A percentile compares a stretch with the other conserved stretches of the same genome.
These are phyloP conservation scores for Bradynema listronoti DNA, from an alignment of 1,140 invertebrate species.

Conservation along the genomic window DNA sequence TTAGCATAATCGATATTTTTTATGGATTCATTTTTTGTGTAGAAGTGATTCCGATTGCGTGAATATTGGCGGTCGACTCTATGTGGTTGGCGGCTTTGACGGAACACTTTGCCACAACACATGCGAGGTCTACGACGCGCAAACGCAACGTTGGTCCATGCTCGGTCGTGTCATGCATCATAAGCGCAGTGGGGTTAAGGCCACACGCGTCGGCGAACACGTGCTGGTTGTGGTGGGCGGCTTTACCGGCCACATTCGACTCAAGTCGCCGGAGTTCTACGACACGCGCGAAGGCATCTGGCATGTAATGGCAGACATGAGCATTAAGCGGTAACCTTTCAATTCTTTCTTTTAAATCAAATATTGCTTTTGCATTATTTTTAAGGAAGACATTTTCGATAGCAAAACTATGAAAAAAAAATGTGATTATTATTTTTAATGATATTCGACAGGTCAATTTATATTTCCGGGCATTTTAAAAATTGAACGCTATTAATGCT, in stretches of 20 bases:
- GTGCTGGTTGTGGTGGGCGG: constrained; percentile 20
- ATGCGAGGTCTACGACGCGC: constrained; percentile 25
- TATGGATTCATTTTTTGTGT: neutral
- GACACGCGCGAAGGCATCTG: constrained; percentile 29
- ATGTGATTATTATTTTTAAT: too few relatives aligned
- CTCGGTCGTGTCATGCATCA: constrained; percentile 7
- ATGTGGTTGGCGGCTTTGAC: constrained; percentile 34
- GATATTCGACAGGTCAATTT: too few relatives aligned
- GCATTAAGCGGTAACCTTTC: constrained; percentile 4
- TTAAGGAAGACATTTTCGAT: too few relatives aligned
- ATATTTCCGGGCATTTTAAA: too few relatives aligned
- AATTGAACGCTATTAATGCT: too few relatives aligned
- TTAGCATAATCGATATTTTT: neutral
- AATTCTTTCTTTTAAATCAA: too few relatives aligned
- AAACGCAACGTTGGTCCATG: constrained; percentile 8
- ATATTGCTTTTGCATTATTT: too few relatives aligned
- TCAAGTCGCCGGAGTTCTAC: constrained; percentile 20
- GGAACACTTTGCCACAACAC: constrained; percentile 15
- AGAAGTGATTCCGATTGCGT: constrained; percentile 6
- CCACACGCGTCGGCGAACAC: constrained; percentile 7
- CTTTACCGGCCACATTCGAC: constrained; percentile 20
- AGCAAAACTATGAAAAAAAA: too few relatives aligned
- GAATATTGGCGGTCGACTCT: neutral
- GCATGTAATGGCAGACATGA: constrained; percentile 15
- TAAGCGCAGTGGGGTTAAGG: constrained; percentile 18